Evolutionary conservation across 2,797 vertebrate species (phyloP).

Genomic region (Galagoides demidoff): DNA sequence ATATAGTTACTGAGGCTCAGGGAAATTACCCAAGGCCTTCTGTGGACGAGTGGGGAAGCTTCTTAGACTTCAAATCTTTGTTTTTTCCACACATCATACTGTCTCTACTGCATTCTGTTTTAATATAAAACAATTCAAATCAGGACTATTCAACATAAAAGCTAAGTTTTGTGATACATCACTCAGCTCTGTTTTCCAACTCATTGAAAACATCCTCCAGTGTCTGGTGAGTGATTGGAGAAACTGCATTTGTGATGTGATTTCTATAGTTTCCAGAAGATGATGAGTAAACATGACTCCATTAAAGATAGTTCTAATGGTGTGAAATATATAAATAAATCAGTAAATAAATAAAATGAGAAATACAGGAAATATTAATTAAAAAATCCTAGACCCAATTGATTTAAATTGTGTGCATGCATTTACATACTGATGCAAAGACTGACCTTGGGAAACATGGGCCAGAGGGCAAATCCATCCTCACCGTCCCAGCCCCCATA

Average conservation of each 20-base stretch:
- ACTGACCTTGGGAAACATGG: neutral
- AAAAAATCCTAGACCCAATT: neutral
- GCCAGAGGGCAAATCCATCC: neutral
- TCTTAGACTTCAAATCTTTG: neutral
- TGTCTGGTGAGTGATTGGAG: conserved; percentile 47
- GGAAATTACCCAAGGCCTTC: neutral
- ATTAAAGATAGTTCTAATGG: conserved; percentile 47
- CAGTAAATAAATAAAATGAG: neutral
- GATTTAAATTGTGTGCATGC: neutral
- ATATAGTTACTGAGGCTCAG: conserved; percentile 36
- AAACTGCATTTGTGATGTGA: conserved; percentile 45
- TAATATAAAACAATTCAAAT: conserved; percentile 45
- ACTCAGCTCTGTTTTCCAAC: conserved; percentile 64
- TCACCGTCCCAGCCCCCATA: neutral
- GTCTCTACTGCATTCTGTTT: neutral
- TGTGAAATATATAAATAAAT: neutral
- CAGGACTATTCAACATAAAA: conserved; percentile 45
- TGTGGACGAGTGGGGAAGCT: neutral
- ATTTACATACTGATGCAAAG: neutral
- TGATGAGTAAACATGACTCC: conserved; percentile 38
- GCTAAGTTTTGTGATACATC: conserved; percentile 49
- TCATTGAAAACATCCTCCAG: conserved; percentile 51
- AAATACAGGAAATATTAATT: neutral
- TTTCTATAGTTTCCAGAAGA: conserved; percentile 31
- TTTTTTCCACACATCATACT: neutral